A percentile compares a stretch with the other conserved stretches of the same genome.
These are phyloP conservation scores for Leptinotarsa texana DNA, from an alignment of 1,140 invertebrate genomes.

Conservation along the genomic window DNA sequence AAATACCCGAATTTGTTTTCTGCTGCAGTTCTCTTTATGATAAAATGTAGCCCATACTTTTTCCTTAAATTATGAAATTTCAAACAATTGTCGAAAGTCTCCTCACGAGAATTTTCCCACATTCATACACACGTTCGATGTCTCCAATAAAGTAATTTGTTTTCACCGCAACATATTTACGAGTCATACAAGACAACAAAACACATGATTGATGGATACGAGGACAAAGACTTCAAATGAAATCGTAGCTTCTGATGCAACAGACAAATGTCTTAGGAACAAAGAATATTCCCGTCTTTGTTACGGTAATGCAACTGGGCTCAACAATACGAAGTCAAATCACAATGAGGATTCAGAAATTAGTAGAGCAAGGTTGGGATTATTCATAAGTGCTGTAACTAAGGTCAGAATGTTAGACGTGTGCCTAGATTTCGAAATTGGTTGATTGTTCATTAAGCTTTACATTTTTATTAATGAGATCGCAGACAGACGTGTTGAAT, in stretches of 20 bases:
- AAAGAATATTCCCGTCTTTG: slow-evolving; percentile 16
- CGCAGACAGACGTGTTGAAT: too few species aligned
- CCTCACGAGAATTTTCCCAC: slow-evolving; percentile 4
- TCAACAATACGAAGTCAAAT: slow-evolving; percentile 13
- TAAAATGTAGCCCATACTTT: too few species aligned
- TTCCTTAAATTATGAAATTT: not conserved
- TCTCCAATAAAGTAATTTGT: slow-evolving; percentile 20
- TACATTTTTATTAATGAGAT: too few species aligned
- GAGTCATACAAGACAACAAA: slow-evolving; percentile 10
- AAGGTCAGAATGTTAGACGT: not conserved
- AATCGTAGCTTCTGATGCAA: slow-evolving; percentile 10
- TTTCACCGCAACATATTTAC: slow-evolving; percentile 10
- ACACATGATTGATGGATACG: slow-evolving; percentile 12
- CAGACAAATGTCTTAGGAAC: slow-evolving; percentile 6
- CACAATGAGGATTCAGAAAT: slow-evolving; percentile 13
- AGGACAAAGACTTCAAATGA: slow-evolving; percentile 16
- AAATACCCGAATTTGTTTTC: too few species aligned
- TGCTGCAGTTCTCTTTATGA: too few species aligned
- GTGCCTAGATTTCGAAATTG: slow-evolving; percentile 5
- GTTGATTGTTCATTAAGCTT: not conserved
- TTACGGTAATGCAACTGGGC: slow-evolving; percentile 8
- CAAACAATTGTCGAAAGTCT: not conserved
- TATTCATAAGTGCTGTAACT: not conserved
- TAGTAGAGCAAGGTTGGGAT: slow-evolving; percentile 14
- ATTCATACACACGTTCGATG: not conserved